Evolutionary conservation across 2,888 invertebrate species (phyloP).

Genomic region (Schizaphis graminum): DNA sequence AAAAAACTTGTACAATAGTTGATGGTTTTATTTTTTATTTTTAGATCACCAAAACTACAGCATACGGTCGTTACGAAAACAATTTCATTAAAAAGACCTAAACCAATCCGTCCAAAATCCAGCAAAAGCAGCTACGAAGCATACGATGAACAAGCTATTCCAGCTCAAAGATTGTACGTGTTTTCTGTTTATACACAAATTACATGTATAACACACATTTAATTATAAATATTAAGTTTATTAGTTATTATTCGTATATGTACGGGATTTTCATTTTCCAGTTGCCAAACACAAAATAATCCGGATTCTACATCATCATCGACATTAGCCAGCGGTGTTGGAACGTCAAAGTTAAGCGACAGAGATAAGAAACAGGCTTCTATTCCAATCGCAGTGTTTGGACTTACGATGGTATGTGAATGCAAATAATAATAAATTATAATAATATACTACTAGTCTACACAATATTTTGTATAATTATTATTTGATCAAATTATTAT

Average conservation of each 20-base stretch:
- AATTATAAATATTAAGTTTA: background rate
- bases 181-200: slow-evolving; percentile 22
- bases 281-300: slow-evolving; percentile 60
- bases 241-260: background rate
- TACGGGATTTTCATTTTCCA: background rate
- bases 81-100: slow-evolving; percentile 65
- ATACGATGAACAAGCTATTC: slow-evolving; percentile 88
- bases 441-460: background rate
- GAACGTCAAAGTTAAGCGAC: slow-evolving; percentile 77
- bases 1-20: background rate
- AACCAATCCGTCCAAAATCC: slow-evolving; percentile 59
- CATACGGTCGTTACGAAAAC: slow-evolving; percentile 67
- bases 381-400: slow-evolving; percentile 90
- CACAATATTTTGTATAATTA: background rate
- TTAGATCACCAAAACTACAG: slow-evolving; percentile 53
- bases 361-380: slow-evolving; percentile 90
- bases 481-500: background rate
- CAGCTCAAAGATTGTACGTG: slow-evolving; percentile 86
- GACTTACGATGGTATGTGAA: slow-evolving; percentile 82
- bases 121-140: slow-evolving; percentile 82
- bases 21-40: background rate
- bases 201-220: background rate
- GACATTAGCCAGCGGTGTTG: slow-evolving; percentile 1
- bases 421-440: background rate
- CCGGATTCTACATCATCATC: slow-evolving; percentile 38